phyloP scores from a whole-genome alignment of 2,797 vertebrate genomes.

The Streptopelia turtur region DNA sequence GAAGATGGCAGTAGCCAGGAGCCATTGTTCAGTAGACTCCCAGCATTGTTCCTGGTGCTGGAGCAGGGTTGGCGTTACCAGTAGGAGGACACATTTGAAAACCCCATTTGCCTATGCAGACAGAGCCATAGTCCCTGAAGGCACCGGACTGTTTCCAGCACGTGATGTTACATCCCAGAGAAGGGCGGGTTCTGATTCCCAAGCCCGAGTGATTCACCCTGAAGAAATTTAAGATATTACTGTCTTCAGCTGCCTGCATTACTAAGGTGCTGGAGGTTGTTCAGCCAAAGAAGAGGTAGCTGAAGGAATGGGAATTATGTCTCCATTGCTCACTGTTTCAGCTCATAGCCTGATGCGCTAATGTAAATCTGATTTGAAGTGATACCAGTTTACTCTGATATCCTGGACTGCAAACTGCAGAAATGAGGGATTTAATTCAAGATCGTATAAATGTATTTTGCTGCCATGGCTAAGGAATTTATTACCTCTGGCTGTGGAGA shows the following conservation, averaged over 20 bases:
- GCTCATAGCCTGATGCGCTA: not conserved
- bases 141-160: not conserved
- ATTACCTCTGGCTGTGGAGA: conserved; percentile 1
- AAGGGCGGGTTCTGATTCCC: not conserved
- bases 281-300: not conserved
- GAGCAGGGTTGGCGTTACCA: not conserved
- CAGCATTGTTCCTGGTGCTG: not conserved
- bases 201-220: not conserved
- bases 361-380: conserved; percentile 25
- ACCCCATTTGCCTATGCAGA: not conserved
- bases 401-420: not conserved
- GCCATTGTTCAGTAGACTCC: not conserved
- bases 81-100: not conserved
- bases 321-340: not conserved
- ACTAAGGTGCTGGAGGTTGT: not conserved
- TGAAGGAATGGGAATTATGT: not conserved
- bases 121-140: not conserved
- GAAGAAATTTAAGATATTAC: not conserved
- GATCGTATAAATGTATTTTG: conserved; percentile 4
- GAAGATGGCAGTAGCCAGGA: conserved; percentile 22
- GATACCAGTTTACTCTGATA: not conserved
- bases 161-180: not conserved
- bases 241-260: not conserved
- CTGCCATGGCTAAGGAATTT: conserved; percentile 8
- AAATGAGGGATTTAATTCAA: conserved; percentile 18